Evolutionary conservation across 2,797 vertebrate species (phyloP), one percentile per base, ranked within the genome.

Genomic region (Echiichthys vipera): DNA sequence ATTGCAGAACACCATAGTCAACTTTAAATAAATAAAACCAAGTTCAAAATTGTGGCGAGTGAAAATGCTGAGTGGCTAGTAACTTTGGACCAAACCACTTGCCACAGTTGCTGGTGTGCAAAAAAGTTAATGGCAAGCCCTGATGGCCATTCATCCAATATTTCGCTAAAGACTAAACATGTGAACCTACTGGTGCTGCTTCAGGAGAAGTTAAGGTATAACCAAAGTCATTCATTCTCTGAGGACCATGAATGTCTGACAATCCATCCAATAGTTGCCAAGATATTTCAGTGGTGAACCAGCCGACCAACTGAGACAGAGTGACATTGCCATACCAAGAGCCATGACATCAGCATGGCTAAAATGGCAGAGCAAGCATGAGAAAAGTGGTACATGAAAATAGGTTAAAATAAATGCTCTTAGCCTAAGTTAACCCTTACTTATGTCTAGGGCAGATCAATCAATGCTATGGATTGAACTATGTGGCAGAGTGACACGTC

Each of bases 381-480:
- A 54, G 18, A 42, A 45, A 43, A 55, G 40, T 53, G n/a, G 27
- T 20, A 10, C 18, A 30, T 22, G 30, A 9, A 17, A 10, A 50
- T 40, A 18, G 0, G 9, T 45, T 20, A 24, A 37, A 70, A 78
- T 36, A 5, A 53, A 68, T 47, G 47, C 42, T 59, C 30, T 77
- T 54, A 62, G 20, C 32, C 17, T 36, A 3, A n/a, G 63, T 29
- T 30, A 56, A 74, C 59, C 56, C 37, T 73, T 65, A 62, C 49
- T 58, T 58, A 0, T 20, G 13, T 66, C 14, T n/a, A 13, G 14
- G 64, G 39, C 11, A 34, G 39, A 56, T 61, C 50, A 73, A 78
- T 80, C 39, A 58, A 49, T 59, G 45, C 7, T 47, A 68, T 56
- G 4, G 36, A 74, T 22, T 20, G 7, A 42, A 57, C 61, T 27